Conservation (phyloP, 2,888 invertebrate genomes). For the Sphaerophoria rueppellii region DNA sequence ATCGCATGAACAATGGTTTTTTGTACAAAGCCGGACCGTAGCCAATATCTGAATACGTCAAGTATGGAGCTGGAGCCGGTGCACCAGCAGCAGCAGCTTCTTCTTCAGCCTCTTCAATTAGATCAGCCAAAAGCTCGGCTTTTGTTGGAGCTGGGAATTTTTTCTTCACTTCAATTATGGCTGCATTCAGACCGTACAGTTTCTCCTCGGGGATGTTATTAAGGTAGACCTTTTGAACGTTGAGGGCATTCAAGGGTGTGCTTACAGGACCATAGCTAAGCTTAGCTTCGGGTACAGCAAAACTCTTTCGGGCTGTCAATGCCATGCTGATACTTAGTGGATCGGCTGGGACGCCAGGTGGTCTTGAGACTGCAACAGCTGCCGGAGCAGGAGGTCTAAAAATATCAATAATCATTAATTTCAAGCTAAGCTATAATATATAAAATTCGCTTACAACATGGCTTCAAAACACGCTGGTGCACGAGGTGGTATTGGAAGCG, state of each 20-base stretch:
- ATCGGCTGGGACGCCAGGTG: conserved; percentile 81
- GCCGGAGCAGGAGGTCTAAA: background rate
- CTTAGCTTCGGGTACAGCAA: conserved; percentile 82
- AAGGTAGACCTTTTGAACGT: conserved; percentile 75
- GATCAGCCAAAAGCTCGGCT: conserved; percentile 44
- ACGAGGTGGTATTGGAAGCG: conserved; percentile 3
- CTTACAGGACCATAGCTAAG: conserved; percentile 83
- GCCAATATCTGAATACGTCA: conserved; percentile 82
- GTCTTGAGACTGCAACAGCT: background rate
- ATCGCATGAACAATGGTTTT: conserved; percentile 77
- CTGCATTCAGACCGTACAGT: conserved; percentile 83
- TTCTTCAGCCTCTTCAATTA: conserved; percentile 75
- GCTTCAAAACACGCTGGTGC: conserved; percentile 34
- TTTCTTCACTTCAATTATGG: conserved; percentile 83
- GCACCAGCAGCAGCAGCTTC: conserved; percentile 74
- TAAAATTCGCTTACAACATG: conserved; percentile 18
- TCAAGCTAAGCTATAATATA: background rate
- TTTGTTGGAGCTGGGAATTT: conserved; percentile 67
- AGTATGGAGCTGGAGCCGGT: conserved; percentile 75
- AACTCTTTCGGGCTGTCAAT: conserved; percentile 81
- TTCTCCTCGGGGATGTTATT: conserved; percentile 83
- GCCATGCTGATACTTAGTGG: conserved; percentile 83
- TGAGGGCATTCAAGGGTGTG: conserved; percentile 81
- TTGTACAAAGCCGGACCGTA: conserved; percentile 81
- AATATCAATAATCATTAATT: background rate